Conservation (phyloP, 2,113 vertebrate genomes). For the Sylvicapra grimmia region DNA sequence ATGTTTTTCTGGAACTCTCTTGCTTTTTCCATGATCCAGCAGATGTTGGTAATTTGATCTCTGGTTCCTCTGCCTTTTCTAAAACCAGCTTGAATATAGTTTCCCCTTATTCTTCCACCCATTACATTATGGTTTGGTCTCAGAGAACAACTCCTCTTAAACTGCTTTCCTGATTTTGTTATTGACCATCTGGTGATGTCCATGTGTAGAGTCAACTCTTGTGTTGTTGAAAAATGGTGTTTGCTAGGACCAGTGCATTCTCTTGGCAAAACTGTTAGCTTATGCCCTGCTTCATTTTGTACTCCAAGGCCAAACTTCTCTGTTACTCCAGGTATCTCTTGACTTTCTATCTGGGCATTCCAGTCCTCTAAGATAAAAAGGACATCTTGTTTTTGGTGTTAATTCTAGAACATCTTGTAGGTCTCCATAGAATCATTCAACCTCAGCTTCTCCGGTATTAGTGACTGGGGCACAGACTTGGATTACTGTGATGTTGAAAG, state of each 20-base stretch:
- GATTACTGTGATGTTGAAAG: neutral
- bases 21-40: too few relatives aligned
- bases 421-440: neutral
- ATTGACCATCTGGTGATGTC: neutral
- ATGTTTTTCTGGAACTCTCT: too few relatives aligned
- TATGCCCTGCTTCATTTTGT: neutral
- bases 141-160: neutral
- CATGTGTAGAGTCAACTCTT: neutral
- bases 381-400: neutral
- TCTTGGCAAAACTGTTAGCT: neutral
- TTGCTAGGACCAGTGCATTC: neutral
- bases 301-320: neutral
- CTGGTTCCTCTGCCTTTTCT: too few relatives aligned
- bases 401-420: neutral
- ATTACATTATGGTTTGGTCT: neutral
- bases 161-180: neutral
- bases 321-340: neutral
- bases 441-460: neutral
- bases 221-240: neutral
- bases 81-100: neutral
- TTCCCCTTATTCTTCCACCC: neutral
- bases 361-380: neutral
- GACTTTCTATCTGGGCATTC: neutral
- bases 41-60: too few relatives aligned
- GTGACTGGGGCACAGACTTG: neutral